These are phyloP conservation scores for Terrapene triunguis DNA, from an alignment of 2,113 vertebrate species.

Conservation along the genomic window DNA sequence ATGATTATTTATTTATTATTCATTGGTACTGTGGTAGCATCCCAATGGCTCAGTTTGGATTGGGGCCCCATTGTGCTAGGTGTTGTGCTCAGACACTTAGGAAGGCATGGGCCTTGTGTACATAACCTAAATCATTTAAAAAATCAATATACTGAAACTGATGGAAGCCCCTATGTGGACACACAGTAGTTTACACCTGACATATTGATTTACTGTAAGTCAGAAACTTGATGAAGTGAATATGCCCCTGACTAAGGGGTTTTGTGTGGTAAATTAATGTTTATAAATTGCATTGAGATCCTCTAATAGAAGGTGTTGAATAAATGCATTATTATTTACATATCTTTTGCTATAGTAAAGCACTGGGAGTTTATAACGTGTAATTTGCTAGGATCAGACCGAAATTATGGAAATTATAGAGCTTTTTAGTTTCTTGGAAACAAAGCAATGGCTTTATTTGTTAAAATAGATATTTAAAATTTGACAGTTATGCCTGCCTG, in stretches of 20 bases:
- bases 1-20: background rate
- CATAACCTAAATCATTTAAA: background rate
- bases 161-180: rapidly evolving
- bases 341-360: background rate
- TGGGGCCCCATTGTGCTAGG: background rate
- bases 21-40: background rate
- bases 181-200: no score
- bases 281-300: background rate
- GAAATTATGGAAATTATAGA: background rate
- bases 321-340: background rate
- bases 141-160: background rate
- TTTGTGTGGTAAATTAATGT: background rate
- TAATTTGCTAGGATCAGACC: background rate
- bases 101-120: background rate
- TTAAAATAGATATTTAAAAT: background rate
- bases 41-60: background rate
- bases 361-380: background rate
- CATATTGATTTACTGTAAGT: background rate
- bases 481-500: background rate
- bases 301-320: background rate
- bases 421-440: background rate
- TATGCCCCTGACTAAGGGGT: background rate
- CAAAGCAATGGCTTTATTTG: background rate
- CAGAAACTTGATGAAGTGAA: background rate
- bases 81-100: background rate